Evolutionary conservation across 1,140 invertebrate species (phyloP).

Genomic region (Pinna nobilis): DNA sequence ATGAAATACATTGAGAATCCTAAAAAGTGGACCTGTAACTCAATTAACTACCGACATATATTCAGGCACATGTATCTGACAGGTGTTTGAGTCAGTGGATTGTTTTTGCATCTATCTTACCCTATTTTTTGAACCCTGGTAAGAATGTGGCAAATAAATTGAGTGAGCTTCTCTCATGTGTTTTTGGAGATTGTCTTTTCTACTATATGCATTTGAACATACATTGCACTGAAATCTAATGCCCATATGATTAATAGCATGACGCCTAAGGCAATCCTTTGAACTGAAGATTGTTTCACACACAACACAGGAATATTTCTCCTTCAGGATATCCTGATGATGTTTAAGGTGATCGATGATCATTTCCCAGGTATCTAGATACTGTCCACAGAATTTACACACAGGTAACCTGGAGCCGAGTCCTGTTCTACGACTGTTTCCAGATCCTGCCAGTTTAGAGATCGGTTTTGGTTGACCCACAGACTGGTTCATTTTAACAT

Average conservation of each 20-base stretch:
- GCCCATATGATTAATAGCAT: slow-evolving; percentile 12
- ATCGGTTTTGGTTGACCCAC: background rate
- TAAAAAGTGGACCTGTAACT: too few relatives aligned
- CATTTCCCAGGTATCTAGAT: background rate
- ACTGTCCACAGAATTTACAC: slow-evolving; percentile 5
- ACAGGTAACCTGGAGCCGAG: background rate
- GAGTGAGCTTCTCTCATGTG: slow-evolving; percentile 7
- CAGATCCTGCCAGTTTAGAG: background rate
- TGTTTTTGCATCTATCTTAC: too few relatives aligned
- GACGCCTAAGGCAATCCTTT: slow-evolving; percentile 6
- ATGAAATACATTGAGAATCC: too few relatives aligned
- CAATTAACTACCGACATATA: too few relatives aligned
- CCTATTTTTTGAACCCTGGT: too few relatives aligned
- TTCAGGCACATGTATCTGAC: background rate
- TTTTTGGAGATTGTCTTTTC: slow-evolving; percentile 15
- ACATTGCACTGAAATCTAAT: slow-evolving; percentile 4
- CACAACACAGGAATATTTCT: slow-evolving; percentile 1
- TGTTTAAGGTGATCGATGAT: background rate
- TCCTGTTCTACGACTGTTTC: too few relatives aligned
- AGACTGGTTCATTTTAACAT: background rate
- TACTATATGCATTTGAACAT: slow-evolving; percentile 14
- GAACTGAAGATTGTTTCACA: slow-evolving; percentile 3
- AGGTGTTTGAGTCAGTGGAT: too few relatives aligned
- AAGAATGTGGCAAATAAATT: too few relatives aligned
- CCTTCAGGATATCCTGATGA: slow-evolving; percentile 1